These are phyloP conservation scores for Microtus agrestis DNA, from an alignment of 2,797 vertebrate species.

Conservation along the genomic window DNA sequence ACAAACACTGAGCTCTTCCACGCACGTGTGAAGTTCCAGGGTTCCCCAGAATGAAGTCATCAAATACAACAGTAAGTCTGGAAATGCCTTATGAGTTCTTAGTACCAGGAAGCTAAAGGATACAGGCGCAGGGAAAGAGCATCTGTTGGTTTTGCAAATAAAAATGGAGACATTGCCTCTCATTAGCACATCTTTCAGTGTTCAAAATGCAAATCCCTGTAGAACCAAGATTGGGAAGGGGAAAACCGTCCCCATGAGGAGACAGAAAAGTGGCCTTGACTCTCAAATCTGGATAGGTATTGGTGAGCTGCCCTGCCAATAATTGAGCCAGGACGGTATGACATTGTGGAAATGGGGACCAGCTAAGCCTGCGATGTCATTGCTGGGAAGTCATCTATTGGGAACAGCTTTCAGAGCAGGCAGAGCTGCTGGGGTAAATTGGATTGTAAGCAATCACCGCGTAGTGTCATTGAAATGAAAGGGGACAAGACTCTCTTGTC, in stretches of 20 bases:
- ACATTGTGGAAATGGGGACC: neutral
- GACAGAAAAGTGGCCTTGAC: slow-evolving; percentile 43
- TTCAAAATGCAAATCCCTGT: slow-evolving; percentile 36
- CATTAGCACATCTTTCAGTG: slow-evolving; percentile 26
- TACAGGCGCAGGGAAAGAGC: neutral
- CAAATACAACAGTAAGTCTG: neutral
- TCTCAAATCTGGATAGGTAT: slow-evolving; percentile 47
- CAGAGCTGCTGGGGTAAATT: neutral
- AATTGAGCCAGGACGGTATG: neutral
- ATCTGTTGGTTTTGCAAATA: slow-evolving; percentile 17
- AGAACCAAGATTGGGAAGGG: neutral
- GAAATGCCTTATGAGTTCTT: neutral
- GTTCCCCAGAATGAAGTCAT: neutral
- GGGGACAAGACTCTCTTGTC: neutral
- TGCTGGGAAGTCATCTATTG: neutral
- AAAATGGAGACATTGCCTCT: neutral
- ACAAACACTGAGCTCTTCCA: neutral
- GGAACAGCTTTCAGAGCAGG: slow-evolving; percentile 36
- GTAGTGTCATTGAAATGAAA: slow-evolving; percentile 9
- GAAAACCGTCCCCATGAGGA: neutral
- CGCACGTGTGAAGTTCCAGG: too few species aligned
- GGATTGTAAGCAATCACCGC: slow-evolving; percentile 40
- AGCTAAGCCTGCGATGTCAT: neutral
- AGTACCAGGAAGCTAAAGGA: too few species aligned
- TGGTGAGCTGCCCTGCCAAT: slow-evolving; percentile 49